phyloP scores from a whole-genome alignment of 2,113 vertebrate species.

The Atlantisia rogersi region DNA sequence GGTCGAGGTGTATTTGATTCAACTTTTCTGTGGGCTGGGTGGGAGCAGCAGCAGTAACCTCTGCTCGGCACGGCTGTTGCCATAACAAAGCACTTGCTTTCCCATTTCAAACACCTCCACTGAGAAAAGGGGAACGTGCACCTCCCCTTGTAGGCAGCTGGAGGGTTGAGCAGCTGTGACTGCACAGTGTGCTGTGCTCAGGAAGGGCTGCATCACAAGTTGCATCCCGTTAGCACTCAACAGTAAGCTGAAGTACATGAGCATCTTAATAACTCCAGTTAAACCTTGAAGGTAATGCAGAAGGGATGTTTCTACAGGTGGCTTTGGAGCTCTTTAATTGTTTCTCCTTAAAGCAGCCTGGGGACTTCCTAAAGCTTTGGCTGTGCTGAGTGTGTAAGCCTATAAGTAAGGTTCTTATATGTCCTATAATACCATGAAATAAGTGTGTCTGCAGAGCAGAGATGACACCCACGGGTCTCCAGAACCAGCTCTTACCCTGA shows the following conservation, averaged over 20 bases:
- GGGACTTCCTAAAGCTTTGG: neutral
- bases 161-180: neutral
- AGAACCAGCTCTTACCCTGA: neutral
- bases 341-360: neutral
- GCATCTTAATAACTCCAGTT: neutral
- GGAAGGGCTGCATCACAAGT: neutral
- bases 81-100: neutral
- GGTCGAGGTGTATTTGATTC: rapidly evolving
- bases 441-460: neutral
- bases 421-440: neutral
- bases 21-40: neutral
- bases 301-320: neutral
- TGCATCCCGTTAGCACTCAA: neutral
- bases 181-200: neutral
- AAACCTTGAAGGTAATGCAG: neutral
- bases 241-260: neutral
- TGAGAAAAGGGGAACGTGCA: neutral
- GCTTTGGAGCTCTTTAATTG: neutral
- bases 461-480: neutral
- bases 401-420: neutral
- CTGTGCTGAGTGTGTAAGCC: neutral
- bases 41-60: neutral
- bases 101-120: neutral
- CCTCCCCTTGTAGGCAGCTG: neutral
- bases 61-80: neutral